Evolutionary conservation across 92 coral and sea anemone species (phyloP).

Genomic region (Muricea muricata): DNA sequence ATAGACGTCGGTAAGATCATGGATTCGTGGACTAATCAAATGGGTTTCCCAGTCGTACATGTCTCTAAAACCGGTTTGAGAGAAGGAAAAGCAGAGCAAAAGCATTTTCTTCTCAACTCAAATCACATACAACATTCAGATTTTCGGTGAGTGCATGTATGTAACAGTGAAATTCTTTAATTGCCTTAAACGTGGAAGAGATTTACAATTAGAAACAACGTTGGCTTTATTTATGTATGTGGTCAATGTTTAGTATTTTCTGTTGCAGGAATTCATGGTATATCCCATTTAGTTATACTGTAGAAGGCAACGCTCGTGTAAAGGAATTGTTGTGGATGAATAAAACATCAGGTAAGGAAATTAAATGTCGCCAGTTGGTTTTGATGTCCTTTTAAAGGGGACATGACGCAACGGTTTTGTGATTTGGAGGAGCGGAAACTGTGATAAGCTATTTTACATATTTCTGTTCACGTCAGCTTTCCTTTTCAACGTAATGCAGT

Average conservation of each 20-base stretch:
- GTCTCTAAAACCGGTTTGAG: conserved; percentile 55
- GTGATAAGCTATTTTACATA: too few relatives aligned
- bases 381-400: too few relatives aligned
- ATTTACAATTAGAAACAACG: too few relatives aligned
- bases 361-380: not conserved
- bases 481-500: too few relatives aligned
- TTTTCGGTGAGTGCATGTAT: conserved; percentile 82
- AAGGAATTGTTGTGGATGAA: conserved; percentile 71
- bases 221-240: too few relatives aligned
- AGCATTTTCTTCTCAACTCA: conserved; percentile 88
- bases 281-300: conserved; percentile 76
- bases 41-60: conserved; percentile 94
- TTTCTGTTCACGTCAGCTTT: too few relatives aligned
- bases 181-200: too few relatives aligned
- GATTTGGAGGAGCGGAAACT: too few relatives aligned
- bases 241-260: too few relatives aligned
- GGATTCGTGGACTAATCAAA: conserved; percentile 93
- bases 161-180: too few relatives aligned
- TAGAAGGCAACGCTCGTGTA: conserved; percentile 42
- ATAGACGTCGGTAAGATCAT: conserved; percentile 79
- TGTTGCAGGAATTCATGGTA: conserved; percentile 79
- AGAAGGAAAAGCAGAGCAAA: conserved; percentile 75
- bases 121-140: conserved; percentile 75
- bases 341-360: conserved; percentile 63
- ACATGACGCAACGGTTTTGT: too few relatives aligned